Evolutionary conservation across 2,888 invertebrate species (phyloP).

Genomic region (Drosophila prolongata): DNA sequence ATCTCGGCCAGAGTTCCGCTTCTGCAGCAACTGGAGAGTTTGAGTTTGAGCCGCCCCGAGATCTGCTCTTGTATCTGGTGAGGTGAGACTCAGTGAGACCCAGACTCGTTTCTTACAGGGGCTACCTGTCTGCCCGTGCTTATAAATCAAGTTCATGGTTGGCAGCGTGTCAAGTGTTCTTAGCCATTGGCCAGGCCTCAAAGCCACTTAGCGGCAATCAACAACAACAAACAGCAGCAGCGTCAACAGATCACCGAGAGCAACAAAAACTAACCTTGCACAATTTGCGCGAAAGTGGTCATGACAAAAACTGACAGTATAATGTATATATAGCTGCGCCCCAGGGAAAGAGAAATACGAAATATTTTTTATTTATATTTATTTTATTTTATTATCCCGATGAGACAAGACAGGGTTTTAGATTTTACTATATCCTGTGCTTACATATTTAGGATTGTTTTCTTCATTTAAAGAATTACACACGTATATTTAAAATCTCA

Average conservation of each 20-base stretch:
- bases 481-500: too few relatives aligned
- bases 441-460: too few relatives aligned
- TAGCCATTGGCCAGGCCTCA: conserved; percentile 53
- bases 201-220: conserved; percentile 36
- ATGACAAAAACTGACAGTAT: conserved; percentile 27
- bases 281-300: conserved; percentile 48
- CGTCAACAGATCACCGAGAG: conserved; percentile 30
- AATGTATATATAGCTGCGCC: background rate
- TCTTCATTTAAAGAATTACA: too few relatives aligned
- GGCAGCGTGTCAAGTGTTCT: conserved; percentile 72
- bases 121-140: conserved; percentile 49
- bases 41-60: conserved; percentile 87
- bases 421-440: too few relatives aligned
- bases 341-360: conserved; percentile 10
- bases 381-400: too few relatives aligned
- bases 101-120: conserved; percentile 17
- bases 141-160: conserved; percentile 76
- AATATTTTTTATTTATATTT: background rate
- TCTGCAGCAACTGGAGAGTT: conserved; percentile 51
- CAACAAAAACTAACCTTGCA: conserved; percentile 69
- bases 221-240: conserved; percentile 2
- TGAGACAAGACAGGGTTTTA: too few relatives aligned
- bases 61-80: conserved; percentile 87
- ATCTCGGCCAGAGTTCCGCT: conserved; percentile 23
- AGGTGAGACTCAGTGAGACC: conserved; percentile 85